Evolutionary conservation across 1,140 invertebrate genomes (phyloP).

Genomic region (Globodera rostochiensis): DNA sequence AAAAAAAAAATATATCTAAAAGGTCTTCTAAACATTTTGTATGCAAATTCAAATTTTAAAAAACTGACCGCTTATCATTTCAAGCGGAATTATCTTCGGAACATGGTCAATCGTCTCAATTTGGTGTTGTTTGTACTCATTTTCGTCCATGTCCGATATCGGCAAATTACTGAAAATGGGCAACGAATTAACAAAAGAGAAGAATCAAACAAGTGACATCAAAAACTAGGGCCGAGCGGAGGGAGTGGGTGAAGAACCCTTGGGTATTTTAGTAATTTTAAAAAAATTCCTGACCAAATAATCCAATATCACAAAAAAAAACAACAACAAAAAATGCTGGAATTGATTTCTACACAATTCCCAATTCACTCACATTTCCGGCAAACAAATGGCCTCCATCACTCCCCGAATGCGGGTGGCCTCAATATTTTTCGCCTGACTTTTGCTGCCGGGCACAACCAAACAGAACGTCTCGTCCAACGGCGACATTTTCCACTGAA

Average conservation of each 20-base stretch:
- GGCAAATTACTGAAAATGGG: slow-evolving; percentile 8
- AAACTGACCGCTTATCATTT: background rate
- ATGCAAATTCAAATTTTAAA: too few relatives aligned
- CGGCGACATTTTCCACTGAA: slow-evolving; percentile 1
- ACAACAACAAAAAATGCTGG: too few relatives aligned
- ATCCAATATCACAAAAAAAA: background rate
- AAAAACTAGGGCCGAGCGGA: too few relatives aligned
- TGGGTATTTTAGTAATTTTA: too few relatives aligned
- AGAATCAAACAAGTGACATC: background rate
- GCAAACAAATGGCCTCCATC: slow-evolving; percentile 16
- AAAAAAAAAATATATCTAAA: background rate
- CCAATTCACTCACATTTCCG: background rate
- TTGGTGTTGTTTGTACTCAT: slow-evolving; percentile 19
- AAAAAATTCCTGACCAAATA: too few relatives aligned
- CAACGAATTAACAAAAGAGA: background rate
- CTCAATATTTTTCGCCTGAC: slow-evolving; percentile 10
- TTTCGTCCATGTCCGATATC: slow-evolving; percentile 14
- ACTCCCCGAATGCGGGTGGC: background rate
- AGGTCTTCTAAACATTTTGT: too few relatives aligned
- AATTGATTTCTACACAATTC: too few relatives aligned
- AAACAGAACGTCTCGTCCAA: slow-evolving; percentile 1
- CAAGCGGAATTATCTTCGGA: slow-evolving; percentile 15
- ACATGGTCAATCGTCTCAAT: slow-evolving; percentile 10
- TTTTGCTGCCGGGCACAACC: slow-evolving; percentile 14
- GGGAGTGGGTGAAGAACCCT: too few relatives aligned